Evolutionary conservation across 2,797 vertebrate genomes (phyloP), one percentile per base, ranked within the genome.

Genomic region (Pangasius mekongensis): DNA sequence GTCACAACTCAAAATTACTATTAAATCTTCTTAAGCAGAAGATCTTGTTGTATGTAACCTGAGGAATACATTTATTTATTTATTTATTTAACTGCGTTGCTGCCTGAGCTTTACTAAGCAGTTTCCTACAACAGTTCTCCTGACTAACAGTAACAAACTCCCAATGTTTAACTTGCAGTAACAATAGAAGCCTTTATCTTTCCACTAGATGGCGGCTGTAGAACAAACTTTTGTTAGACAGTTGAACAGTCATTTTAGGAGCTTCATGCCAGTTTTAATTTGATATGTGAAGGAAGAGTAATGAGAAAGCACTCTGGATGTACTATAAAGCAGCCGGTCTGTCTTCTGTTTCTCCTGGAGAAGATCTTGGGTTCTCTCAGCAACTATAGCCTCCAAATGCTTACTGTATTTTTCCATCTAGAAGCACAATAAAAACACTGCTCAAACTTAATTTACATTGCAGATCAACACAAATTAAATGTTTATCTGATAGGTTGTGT

Each of bases 331-430:
- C 78, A 97, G 91, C 27, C 92, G 94, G 86, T 97, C 96, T 0
- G 96, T 97, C 92, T 95, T 97, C 91, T 96, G 96, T 87, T 97
- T 96, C 90, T 96, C 96, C 87, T 97, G 95, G 82, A 97, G 95
- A 81, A 96, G 95, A 88, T 96, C 95, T 76, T 96, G 95, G 62
- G 96, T 95, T 73, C 95, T 95, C 90, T 96, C 95, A 3, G 95
- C 95, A 22, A 96, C 96, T 77, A 96, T 96, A 83, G 94, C 91
- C 92, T 96, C 96, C 93, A 96, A 89, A 91, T 97, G 96, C 92
- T 97, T 97, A 88, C 96, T 97, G 92, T 97, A 97, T 76, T 96
- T 97, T 91, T 97, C 95, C 96, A 97, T 97, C 95, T 97, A 91
- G 66, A 85, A 81, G n/a, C 64, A 56, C 49, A 86, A 83, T 54